These are phyloP conservation scores for Rhodeus uyekii DNA, from an alignment of 2,797 vertebrate species.

Conservation along the genomic window DNA sequence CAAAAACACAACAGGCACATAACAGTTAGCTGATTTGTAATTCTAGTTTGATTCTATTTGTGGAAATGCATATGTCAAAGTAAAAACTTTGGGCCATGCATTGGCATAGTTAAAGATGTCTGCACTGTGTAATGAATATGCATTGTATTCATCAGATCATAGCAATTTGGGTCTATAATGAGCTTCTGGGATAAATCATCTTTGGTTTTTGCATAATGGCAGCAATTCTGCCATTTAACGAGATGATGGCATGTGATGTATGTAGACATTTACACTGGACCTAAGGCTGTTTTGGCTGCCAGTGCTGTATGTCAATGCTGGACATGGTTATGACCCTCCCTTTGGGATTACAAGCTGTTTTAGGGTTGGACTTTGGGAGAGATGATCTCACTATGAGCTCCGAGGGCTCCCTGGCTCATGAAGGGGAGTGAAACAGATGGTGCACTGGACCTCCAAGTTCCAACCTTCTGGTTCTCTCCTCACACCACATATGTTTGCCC, in stretches of 20 bases:
- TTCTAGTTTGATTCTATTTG: not conserved
- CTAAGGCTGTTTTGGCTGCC: constrained; percentile 32
- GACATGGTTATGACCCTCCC: constrained; percentile 48
- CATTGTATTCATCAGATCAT: not conserved
- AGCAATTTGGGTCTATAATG: not conserved
- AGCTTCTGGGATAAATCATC: constrained; percentile 8
- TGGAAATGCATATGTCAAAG: not conserved
- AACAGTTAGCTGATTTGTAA: no score
- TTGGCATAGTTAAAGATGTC: not conserved
- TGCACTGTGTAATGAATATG: not conserved
- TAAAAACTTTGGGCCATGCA: not conserved
- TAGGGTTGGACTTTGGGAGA: constrained; percentile 45
- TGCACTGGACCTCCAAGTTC: constrained; percentile 75
- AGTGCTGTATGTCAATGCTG: constrained; percentile 28
- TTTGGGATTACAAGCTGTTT: constrained; percentile 54
- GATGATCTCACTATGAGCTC: constrained; percentile 60
- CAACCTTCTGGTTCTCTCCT: constrained; percentile 77
- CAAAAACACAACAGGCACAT: no score
- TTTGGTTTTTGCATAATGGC: constrained; percentile 4
- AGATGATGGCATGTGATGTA: constrained; percentile 29
- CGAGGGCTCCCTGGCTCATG: constrained; percentile 65
- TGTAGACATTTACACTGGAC: constrained; percentile 27
- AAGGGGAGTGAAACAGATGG: constrained; percentile 73
- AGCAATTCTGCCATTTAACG: constrained; percentile 1
- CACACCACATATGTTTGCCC: constrained; percentile 79